Evolutionary conservation across 1,140 invertebrate genomes (phyloP), one percentile per base, ranked within the genome.

Genomic region (Lycorma delicatula): DNA sequence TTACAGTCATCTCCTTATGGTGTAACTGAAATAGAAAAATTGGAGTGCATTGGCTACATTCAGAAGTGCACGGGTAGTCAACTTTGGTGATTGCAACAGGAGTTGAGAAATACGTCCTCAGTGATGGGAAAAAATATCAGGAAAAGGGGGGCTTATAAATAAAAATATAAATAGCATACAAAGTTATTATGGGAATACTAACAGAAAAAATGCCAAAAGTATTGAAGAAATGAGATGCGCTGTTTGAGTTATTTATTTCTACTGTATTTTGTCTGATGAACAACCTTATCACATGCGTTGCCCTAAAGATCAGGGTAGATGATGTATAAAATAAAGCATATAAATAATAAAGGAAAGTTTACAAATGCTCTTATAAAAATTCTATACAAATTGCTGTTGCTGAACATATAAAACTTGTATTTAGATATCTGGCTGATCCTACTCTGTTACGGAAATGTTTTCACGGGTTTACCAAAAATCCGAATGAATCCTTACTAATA

Each of bases 401-500:
- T 16, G 54, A 55, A n/a, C 9, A 27, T 3, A 55, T 55, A 1
- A 55, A 55, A 16, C 54, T 38, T n/a, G 46, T 55, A 23, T 55
- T 55, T 29, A 44, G 41, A 55, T 26, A 28, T 28, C 27, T 55
- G 28, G 18, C 54, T 18, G 20, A 51, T 7, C 46, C 51, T 9
- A 20, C 52, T 12, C 54, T 55, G 1, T n/a, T 55, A 2, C 2
- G 56, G 51, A 48, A 59, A 20, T 65, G 65, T 52, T 29, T 60
- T 1, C 52, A 46, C 34, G 62, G 58, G 20, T 41, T 41, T 3
- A 65, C 60, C 7, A 60, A 66, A 53, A 66, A 66, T 41, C 49
- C 54, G 1, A 62, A 60, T 56, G 63, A 64, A 51, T 54, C 55
- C 22, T 47, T 66, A n/a, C n/a, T n/a, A n/a, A n/a, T n/a, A n/a